Conservation (phyloP, 1,140 invertebrate genomes). For the Planococcus citri region DNA sequence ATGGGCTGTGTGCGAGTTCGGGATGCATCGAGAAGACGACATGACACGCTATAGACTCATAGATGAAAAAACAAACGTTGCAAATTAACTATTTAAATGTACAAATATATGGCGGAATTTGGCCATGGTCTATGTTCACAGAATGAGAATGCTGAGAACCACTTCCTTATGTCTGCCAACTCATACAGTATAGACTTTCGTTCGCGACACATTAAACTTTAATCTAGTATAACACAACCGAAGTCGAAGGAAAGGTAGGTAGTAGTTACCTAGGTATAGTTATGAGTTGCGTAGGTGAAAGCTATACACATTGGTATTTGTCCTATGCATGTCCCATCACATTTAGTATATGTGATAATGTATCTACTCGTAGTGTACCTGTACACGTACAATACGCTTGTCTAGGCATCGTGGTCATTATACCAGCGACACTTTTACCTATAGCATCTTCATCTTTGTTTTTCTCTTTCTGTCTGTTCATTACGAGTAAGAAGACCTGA, state of each 20-base stretch:
- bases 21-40: too few species aligned
- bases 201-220: conserved; percentile 7
- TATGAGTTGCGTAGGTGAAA: background rate
- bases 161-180: background rate
- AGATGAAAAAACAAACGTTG: background rate
- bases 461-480: too few species aligned
- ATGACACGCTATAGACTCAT: too few species aligned
- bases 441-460: background rate
- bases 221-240: background rate
- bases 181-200: background rate
- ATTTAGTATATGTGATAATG: too few species aligned
- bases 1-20: too few species aligned
- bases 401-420: background rate
- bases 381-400: too few species aligned
- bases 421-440: background rate
- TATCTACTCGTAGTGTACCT: too few species aligned
- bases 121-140: background rate
- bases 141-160: background rate
- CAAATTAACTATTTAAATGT: background rate
- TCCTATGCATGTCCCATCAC: background rate
- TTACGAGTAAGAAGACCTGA: too few species aligned
- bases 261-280: too few species aligned
- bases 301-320: background rate
- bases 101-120: background rate
- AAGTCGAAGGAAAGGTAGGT: too few species aligned